Conservation (phyloP, 64 coral and sea anemone genomes). For the Montipora efflorescens region DNA sequence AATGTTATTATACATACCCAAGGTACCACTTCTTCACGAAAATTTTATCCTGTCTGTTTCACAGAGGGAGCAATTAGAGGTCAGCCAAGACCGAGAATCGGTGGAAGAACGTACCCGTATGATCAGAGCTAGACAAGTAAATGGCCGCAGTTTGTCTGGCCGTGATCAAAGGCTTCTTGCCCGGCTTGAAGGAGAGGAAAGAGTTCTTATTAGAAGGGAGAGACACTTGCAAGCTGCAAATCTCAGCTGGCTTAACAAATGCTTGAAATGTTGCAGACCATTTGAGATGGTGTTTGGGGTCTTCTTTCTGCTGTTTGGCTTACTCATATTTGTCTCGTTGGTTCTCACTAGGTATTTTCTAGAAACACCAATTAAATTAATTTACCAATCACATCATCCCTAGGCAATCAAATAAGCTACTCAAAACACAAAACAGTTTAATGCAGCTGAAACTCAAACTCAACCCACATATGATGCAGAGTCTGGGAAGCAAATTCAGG, state of each 20-base stretch:
- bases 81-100: conserved; percentile 56
- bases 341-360: conserved; percentile 87
- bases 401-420: too few species aligned
- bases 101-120: conserved; percentile 80
- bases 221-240: conserved; percentile 73
- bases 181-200: conserved; percentile 83
- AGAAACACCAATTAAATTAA: too few species aligned
- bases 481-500: too few species aligned
- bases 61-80: conserved; percentile 74
- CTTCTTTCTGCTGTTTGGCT: conserved; percentile 76
- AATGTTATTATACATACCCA: too few species aligned
- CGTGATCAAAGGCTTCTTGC: conserved; percentile 72
- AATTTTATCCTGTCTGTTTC: background rate
- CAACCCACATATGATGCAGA: too few species aligned
- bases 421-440: too few species aligned
- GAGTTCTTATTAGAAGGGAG: conserved; percentile 63
- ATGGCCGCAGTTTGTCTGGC: conserved; percentile 66
- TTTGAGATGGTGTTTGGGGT: conserved; percentile 96
- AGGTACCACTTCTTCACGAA: too few species aligned
- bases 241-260: conserved; percentile 89
- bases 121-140: conserved; percentile 82
- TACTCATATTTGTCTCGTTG: conserved; percentile 88
- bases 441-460: too few species aligned
- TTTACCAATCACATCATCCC: too few species aligned
- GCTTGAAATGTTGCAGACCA: conserved; percentile 78